phyloP scores from a whole-genome alignment of 2,888 invertebrate species.

The Ernsta delagoae region DNA sequence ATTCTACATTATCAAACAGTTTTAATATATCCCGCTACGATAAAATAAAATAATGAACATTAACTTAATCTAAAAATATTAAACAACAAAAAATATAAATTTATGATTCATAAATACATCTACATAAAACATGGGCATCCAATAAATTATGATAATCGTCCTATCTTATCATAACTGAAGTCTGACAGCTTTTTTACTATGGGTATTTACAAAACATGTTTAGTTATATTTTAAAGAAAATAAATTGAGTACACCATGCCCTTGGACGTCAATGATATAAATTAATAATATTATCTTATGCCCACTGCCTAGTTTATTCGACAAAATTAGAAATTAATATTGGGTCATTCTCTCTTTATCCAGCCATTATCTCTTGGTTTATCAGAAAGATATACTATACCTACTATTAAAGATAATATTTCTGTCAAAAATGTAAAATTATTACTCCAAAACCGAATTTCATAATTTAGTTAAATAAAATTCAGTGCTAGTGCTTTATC shows the following conservation, averaged over 20 bases:
- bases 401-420: too few species aligned
- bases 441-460: too few species aligned
- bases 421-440: too few species aligned
- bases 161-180: constrained; percentile 11
- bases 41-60: neutral
- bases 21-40: neutral
- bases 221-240: neutral
- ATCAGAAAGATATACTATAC: too few species aligned
- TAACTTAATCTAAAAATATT: too few species aligned
- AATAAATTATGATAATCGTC: constrained; percentile 1
- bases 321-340: too few species aligned
- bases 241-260: constrained; percentile 20
- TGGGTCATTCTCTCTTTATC: too few species aligned
- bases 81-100: too few species aligned
- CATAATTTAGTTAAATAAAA: too few species aligned
- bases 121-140: neutral
- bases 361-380: too few species aligned
- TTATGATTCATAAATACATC: neutral
- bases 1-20: neutral
- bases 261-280: constrained; percentile 15
- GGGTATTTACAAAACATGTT: neutral
- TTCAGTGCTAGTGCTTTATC: too few species aligned
- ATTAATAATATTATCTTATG: neutral
- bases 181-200: neutral
- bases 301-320: too few species aligned